A percentile compares a stretch with the other conserved stretches of the same genome.
Evolutionary conservation across 2,797 vertebrate genomes (phyloP).

Genomic region (Cygnus olor): DNA sequence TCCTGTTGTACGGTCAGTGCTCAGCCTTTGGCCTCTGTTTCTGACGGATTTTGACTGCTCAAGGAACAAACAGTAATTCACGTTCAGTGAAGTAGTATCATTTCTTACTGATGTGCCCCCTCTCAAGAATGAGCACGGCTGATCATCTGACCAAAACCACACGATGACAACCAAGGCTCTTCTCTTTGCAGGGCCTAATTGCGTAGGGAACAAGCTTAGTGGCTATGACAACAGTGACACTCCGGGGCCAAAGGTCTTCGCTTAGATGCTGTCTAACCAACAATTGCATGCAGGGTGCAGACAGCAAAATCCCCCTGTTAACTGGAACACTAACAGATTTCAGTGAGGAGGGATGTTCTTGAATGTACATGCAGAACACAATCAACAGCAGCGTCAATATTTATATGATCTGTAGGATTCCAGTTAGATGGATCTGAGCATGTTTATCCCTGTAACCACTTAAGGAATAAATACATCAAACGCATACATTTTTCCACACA

Average conservation of each 20-base stretch:
- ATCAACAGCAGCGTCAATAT: background rate
- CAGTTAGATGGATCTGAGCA: background rate
- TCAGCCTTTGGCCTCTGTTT: background rate
- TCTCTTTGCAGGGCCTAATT: background rate
- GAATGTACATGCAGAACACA: background rate
- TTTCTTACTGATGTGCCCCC: background rate
- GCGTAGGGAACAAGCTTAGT: rapidly evolving
- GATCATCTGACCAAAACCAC: background rate
- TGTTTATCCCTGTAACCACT: background rate
- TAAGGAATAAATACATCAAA: background rate
- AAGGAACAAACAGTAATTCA: background rate
- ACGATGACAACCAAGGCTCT: background rate
- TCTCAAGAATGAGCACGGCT: background rate
- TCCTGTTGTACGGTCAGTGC: background rate
- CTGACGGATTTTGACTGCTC: background rate
- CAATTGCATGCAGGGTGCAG: background rate
- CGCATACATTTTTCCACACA: background rate
- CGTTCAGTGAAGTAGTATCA: background rate
- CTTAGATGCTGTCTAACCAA: background rate
- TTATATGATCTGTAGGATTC: background rate
- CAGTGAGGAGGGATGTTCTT: background rate
- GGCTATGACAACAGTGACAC: background rate
- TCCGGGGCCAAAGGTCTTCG: background rate
- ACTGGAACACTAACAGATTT: background rate
- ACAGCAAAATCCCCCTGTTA: background rate